phyloP scores from a whole-genome alignment of 1,140 invertebrate genomes.

The Drosophila setifemur region DNA sequence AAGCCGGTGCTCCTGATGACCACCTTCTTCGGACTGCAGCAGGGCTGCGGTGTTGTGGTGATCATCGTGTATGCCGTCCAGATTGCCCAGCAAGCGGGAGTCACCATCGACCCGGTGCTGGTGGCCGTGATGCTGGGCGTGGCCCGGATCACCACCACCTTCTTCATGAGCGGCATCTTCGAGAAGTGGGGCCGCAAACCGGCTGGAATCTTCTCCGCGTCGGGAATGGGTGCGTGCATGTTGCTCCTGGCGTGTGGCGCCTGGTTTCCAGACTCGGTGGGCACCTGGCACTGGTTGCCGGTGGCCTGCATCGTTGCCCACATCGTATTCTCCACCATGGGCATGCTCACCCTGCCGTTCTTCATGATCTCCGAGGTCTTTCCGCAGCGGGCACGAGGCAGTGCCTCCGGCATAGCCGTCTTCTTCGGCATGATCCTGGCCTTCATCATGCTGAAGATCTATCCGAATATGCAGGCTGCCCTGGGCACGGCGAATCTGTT shows the following conservation, averaged over 20 bases:
- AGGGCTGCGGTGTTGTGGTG: conserved; percentile 90
- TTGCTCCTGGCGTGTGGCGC: conserved; percentile 82
- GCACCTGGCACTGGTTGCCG: conserved; percentile 74
- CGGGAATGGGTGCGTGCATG: conserved; percentile 86
- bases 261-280: conserved; percentile 75
- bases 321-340: conserved; percentile 86
- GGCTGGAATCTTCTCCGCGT: conserved; percentile 85
- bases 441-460: conserved; percentile 90
- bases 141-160: conserved; percentile 84
- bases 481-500: conserved; percentile 88
- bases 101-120: conserved; percentile 84
- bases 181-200: conserved; percentile 85
- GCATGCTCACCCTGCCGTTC: conserved; percentile 88
- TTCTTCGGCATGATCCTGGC: conserved; percentile 88
- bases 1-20: conserved; percentile 87
- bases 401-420: conserved; percentile 86
- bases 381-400: conserved; percentile 86
- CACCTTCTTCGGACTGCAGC: conserved; percentile 89
- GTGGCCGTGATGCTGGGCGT: conserved; percentile 85
- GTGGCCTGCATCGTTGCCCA: conserved; percentile 84
- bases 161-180: conserved; percentile 84
- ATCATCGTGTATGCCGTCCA: conserved; percentile 89
- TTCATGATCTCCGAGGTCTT: conserved; percentile 90
- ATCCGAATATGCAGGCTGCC: conserved; percentile 84
- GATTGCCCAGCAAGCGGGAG: conserved; percentile 85